Base-by-base conservation (phyloP, 2,888 invertebrate species). In the Carcina quercana region DNA sequence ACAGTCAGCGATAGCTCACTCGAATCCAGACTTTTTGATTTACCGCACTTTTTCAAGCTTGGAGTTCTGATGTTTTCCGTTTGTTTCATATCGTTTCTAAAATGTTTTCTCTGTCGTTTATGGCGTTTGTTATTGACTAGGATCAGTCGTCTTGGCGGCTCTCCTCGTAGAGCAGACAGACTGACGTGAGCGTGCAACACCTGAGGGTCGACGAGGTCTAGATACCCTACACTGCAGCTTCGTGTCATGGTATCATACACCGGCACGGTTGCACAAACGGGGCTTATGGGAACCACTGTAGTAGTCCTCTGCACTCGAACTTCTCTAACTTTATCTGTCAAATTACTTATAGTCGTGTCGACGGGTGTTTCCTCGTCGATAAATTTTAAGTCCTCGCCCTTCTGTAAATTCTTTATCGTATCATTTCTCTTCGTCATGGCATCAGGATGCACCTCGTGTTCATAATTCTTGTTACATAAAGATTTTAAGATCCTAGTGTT, bases 201-300 rank as follows among this genome's bases (percentile, higher is more conserved):
- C 51, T 89, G 89, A 1, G 89, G 88, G 50, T 94, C 94, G 3
- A 95, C 93, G 41, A 92, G 86, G 61, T 95, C 95, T 45, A 96
- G 79, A 59, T 94, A 95, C 0, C 95, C 95, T 2, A 95, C 95
- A 68, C 95, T 95, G 65, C 95, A 94, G 60, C 94, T 94, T 15
- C 95, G 85, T 1, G 93, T 91, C 73, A 94, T 93, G 0, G 91
- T 88, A 51, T 91, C 91, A 38, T 69, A 67, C 13, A 78, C 62
- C 3, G 80, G 74, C 19, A 73, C 54, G 38, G 59, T 65, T 2
- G 72, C 72, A 47, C 79, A 79, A 14, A 85, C 83, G 0, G 90
- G 90, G 21, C 90, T 89, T 37, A 90, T 89, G 0, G 90, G 89
- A 15, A 89, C 87, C 2, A 89, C 87, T 0, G 90, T 88, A 2